These are phyloP conservation scores for Hirundo rustica DNA, from an alignment of 2,797 vertebrate genomes.

Conservation along the genomic window DNA sequence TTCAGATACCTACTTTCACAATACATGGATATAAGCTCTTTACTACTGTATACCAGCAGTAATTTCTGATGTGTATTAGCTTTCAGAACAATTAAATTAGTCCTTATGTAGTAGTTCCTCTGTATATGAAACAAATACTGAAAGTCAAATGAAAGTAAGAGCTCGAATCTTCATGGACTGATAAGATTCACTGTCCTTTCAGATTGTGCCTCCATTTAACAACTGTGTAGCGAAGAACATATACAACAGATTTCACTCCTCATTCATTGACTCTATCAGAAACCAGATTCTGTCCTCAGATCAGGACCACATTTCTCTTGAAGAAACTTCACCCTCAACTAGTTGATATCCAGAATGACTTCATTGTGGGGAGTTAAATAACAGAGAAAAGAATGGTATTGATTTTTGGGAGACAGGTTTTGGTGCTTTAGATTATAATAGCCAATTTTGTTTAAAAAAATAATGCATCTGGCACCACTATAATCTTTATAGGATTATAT, in stretches of 20 bases:
- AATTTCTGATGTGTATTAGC: neutral
- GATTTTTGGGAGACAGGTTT: neutral
- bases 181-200: neutral
- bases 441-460: neutral
- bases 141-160: neutral
- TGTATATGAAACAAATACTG: neutral
- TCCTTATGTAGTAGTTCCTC: neutral
- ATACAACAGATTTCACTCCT: neutral
- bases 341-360: neutral
- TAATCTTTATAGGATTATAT: neutral
- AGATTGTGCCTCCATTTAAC: neutral
- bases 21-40: neutral
- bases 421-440: neutral
- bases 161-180: neutral
- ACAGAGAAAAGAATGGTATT: neutral
- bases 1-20: neutral
- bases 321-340: neutral
- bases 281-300: neutral
- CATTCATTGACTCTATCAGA: neutral
- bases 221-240: neutral
- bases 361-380: neutral
- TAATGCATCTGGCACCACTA: neutral
- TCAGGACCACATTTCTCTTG: neutral
- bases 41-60: neutral
- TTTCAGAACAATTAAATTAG: neutral